Base-by-base conservation (phyloP, 2,797 vertebrate genomes). In the Petrocephalus sullivani region DNA sequence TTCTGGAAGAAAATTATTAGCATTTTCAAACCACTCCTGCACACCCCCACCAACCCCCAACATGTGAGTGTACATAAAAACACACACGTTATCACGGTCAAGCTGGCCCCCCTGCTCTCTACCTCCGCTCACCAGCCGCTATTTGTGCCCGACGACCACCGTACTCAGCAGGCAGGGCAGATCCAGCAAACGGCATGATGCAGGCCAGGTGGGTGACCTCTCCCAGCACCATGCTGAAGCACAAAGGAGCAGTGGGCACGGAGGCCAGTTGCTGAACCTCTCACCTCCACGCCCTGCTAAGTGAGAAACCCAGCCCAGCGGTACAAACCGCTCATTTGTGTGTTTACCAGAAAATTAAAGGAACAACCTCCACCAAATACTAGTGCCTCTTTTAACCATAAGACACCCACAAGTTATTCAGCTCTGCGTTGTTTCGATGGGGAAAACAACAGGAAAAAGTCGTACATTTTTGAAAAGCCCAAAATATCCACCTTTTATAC, bases 281-380 rank as follows among this genome's bases (percentile, higher is more conserved):
- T 85, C 90, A 89, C 85, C 87, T 60, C 54, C 57, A 58, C 54
- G 56, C 57, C 67, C 28, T 2, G 23, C 86, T 89, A 85, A 60
- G 86, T 89, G 67, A 51, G 87, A 78, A 87, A 60, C 58, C 23
- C 41, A 82, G 53, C 46, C 37, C 54, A n/a, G 37, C 4, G 6
- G 8, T 83, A 54, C 81, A 23, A 83, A 23, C n/a, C 19, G 19
- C 16, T 51, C 49, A 14, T 83, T n/a, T 83, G 46, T 54, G 46
- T 49, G 46, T 49, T n/a, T 83, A 54, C 46, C 19, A 21, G 81
- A 23, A 46, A 83, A 83, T 23, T 51, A 83, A 54, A 54, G 51
- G 46, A 51, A 21, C n/a, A 28, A 53, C 37, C 37, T 78, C 71
- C 21, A 82, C n/a, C 46, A 83, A 83, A 23, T 54, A 49, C 81